A percentile compares a stretch with the other conserved stretches of the same genome.
Conservation (phyloP, 2,888 invertebrate species). For the Drosophila algonquin region DNA sequence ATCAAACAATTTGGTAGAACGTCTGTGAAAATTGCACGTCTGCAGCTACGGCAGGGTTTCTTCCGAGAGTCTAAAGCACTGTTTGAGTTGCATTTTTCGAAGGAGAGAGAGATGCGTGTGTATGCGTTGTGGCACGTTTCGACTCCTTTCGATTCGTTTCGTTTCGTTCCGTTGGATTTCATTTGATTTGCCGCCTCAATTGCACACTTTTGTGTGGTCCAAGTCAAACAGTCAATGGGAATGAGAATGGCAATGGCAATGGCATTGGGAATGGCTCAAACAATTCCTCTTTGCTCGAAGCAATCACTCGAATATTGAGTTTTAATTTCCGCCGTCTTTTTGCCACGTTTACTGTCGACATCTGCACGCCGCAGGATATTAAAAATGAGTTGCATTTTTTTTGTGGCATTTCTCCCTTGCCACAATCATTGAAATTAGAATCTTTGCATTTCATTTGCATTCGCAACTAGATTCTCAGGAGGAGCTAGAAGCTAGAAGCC, state of each 20-base stretch:
- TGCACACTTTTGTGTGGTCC: conserved; percentile 73
- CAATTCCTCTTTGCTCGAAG: conserved; percentile 40
- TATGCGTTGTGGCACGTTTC: conserved; percentile 50
- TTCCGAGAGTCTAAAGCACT: conserved; percentile 1
- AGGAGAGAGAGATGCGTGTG: conserved; percentile 48
- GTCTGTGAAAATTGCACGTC: conserved; percentile 61
- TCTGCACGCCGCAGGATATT: conserved; percentile 73
- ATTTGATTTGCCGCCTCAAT: conserved; percentile 78
- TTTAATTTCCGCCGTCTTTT: conserved; percentile 75
- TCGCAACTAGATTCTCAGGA: not conserved
- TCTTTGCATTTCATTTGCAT: conserved; percentile 44
- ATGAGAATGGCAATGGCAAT: conserved; percentile 42
- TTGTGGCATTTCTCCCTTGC: conserved; percentile 7
- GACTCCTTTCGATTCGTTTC: conserved; percentile 30
- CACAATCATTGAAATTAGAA: conserved; percentile 19
- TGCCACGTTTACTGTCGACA: conserved; percentile 53
- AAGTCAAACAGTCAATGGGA: conserved; percentile 67
- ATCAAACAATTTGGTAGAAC: conserved; percentile 71
- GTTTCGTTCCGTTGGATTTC: conserved; percentile 65
- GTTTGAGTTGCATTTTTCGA: conserved; percentile 28
- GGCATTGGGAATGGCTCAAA: conserved; percentile 32
- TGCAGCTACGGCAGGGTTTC: conserved; percentile 16
- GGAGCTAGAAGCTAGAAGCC: not conserved
- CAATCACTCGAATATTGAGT: conserved; percentile 78
- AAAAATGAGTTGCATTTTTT: conserved; percentile 69